A percentile compares a stretch with the other conserved stretches of the same genome.
Conservation (phyloP, 2,888 invertebrate species). For the Cheilosia impressa region DNA sequence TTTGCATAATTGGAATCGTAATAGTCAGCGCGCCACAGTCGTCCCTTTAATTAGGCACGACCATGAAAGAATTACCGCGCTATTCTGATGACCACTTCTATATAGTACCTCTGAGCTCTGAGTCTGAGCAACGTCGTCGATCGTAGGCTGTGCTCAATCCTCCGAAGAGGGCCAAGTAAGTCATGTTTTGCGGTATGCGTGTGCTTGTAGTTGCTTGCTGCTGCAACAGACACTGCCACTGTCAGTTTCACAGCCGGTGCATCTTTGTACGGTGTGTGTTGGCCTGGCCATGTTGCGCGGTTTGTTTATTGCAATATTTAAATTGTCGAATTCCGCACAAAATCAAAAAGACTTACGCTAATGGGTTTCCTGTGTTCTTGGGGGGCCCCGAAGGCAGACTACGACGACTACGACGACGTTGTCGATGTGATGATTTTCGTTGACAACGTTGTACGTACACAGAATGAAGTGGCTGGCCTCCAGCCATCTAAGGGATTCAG, state of each 20-base stretch:
- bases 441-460: constrained; percentile 47
- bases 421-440: constrained; percentile 70
- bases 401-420: constrained; percentile 16
- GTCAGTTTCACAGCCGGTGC: constrained; percentile 68
- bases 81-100: constrained; percentile 7
- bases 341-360: constrained; percentile 72
- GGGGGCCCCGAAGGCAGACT: constrained; percentile 62
- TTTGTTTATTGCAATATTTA: constrained; percentile 75
- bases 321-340: constrained; percentile 70
- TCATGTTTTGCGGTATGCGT: constrained; percentile 74
- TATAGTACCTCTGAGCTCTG: constrained; percentile 5
- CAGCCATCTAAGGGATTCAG: constrained; percentile 65
- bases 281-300: constrained; percentile 57
- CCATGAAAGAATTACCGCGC: constrained; percentile 41
- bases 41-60: constrained; percentile 70
- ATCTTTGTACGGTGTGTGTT: constrained; percentile 69
- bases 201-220: constrained; percentile 61
- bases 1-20: constrained; percentile 75
- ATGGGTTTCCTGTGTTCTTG: constrained; percentile 74
- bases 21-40: constrained; percentile 32
- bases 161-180: constrained; percentile 60
- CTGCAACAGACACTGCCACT: constrained; percentile 65
- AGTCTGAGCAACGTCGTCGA: constrained; percentile 7
- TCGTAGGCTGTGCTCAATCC: constrained; percentile 17
- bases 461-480: constrained; percentile 27